Evolutionary conservation across 2,113 vertebrate genomes (phyloP).

Genomic region (Deroptyus accipitrinus): DNA sequence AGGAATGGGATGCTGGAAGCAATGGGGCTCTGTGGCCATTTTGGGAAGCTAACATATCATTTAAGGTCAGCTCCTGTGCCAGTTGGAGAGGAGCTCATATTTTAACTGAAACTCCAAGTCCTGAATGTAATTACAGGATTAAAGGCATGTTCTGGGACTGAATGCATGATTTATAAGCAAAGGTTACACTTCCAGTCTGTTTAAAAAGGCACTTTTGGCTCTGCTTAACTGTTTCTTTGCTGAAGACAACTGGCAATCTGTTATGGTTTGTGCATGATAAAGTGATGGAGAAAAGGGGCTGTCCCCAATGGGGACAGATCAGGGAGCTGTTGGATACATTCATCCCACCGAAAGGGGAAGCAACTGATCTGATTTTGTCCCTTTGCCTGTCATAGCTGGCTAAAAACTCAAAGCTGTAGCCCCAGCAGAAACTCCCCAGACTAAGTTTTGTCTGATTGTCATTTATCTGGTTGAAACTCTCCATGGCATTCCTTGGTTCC

Average conservation of each 20-base stretch:
- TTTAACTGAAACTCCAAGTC: slow-evolving; percentile 75
- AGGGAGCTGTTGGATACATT: not conserved
- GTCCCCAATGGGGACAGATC: not conserved
- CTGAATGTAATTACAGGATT: slow-evolving; percentile 75
- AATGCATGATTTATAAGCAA: slow-evolving; percentile 68
- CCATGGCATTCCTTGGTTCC: not conserved
- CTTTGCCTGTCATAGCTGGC: not conserved
- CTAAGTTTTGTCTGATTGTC: not conserved
- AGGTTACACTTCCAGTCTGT: slow-evolving; percentile 69
- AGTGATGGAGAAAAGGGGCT: not conserved
- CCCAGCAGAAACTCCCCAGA: not conserved
- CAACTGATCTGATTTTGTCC: not conserved
- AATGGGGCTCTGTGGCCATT: not conserved
- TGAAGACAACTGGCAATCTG: not conserved
- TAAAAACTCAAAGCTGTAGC: not conserved
- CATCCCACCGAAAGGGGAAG: not conserved
- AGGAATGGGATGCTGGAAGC: not conserved
- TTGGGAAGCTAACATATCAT: slow-evolving; percentile 66
- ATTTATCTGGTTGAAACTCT: not conserved
- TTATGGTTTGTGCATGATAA: not conserved
- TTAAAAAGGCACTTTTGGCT: slow-evolving; percentile 40
- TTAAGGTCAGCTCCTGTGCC: slow-evolving; percentile 67
- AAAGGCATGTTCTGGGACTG: slow-evolving; percentile 68
- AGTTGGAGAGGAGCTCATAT: slow-evolving; percentile 73
- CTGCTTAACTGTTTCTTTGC: slow-evolving; percentile 33